Base-by-base conservation (phyloP, 2,113 vertebrate species). In the Natator depressus region DNA sequence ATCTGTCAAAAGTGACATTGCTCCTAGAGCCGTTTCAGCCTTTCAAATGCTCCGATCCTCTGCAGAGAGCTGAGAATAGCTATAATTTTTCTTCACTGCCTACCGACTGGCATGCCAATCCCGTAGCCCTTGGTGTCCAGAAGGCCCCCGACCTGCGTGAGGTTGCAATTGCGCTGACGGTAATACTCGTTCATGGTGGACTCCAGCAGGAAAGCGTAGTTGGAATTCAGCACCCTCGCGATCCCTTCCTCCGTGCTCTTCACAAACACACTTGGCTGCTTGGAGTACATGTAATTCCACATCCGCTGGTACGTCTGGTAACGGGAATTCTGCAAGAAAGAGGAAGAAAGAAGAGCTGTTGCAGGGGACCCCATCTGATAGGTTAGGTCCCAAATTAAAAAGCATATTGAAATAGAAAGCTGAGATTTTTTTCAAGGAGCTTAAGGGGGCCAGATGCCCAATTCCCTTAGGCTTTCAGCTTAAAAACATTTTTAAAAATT, bases 201-300 rank as follows among this genome's bases (percentile, higher is more conserved):
- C 97, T 99, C 99, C 96, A 99, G 98, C 89, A 99, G 98, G 98
- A 99, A 99, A 95, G 99, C 99, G 4, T 99, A 99, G 98, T 99
- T 99, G 95, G 99, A 99, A 96, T 99, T 99, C 96, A 99, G 98
- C 95, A 99, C 99, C 1, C 99, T 98, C 2, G 99, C 99, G 5
- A 99, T 99, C 38, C 99, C 99, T 91, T 99, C 99, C 97, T 99
- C 99, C 0, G 99, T 99, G 98, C 99, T 99, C 98, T 99, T 99
- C 95, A 99, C 99, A 25, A 99, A 99, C 94, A 99, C 99, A 1
- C 99, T 99, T 2, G 99, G 99, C 98, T 99, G 99, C 97, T 99
- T 99, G 55, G 99, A 99, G 97, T 99, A 99, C 99, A 99, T 99
- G 98, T 99, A 99, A 96, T 99, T 99, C 99, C 99, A 99, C 99